A percentile compares a stretch with the other conserved stretches of the same genome.
phyloP scores from a whole-genome alignment of 2,797 vertebrate species.

The Eulemur albifrons region DNA sequence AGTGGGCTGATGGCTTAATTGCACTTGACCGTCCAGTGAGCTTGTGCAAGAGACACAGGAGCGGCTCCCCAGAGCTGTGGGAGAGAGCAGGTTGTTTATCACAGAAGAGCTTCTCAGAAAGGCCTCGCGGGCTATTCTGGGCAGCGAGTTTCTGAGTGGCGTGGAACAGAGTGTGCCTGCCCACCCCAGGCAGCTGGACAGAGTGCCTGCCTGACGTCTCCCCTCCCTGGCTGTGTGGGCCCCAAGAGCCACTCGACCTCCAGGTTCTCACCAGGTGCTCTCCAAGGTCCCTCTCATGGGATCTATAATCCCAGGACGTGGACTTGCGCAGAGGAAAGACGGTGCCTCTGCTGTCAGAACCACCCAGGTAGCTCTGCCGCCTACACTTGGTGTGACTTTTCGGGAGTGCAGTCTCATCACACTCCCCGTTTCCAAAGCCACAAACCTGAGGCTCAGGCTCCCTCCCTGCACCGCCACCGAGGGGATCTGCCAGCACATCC shows the following conservation, averaged over 20 bases:
- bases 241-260: not conserved
- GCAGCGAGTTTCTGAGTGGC: not conserved
- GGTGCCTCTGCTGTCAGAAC: not conserved
- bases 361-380: not conserved
- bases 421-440: not conserved
- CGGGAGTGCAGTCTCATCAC: not conserved
- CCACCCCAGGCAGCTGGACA: not conserved
- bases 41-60: not conserved
- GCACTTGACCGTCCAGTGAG: not conserved
- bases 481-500: not conserved
- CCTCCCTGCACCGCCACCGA: not conserved
- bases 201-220: not conserved
- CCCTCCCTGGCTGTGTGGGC: fast-evolving
- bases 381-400: too few species aligned
- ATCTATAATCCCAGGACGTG: not conserved
- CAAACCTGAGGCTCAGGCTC: not conserved
- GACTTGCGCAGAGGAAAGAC: not conserved
- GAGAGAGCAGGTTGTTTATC: not conserved
- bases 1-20: not conserved
- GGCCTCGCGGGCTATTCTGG: not conserved
- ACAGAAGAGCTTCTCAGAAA: not conserved
- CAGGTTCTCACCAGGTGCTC: not conserved
- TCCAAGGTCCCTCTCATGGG: not conserved
- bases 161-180: not conserved
- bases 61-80: not conserved